Percentiles rank a stretch among this genome's conserved stretches.
These are phyloP conservation scores for Hapalemur alaotrensis DNA, from an alignment of 2,797 vertebrate genomes.

Conservation along the genomic window DNA sequence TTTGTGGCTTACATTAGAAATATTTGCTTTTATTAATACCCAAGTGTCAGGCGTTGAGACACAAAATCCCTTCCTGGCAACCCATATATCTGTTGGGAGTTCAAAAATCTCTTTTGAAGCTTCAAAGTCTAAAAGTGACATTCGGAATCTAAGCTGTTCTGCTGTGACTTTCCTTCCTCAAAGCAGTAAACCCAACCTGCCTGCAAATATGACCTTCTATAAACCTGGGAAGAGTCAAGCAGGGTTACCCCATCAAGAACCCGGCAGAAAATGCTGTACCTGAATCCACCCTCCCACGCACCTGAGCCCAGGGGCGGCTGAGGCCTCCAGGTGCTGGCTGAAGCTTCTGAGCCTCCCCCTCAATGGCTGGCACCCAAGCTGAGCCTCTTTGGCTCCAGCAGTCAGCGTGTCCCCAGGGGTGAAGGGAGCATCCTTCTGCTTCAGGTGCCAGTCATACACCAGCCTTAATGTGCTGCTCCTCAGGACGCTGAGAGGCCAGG, in stretches of 20 bases:
- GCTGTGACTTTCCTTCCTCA: background rate
- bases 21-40: conserved; percentile 8
- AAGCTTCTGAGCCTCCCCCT: background rate
- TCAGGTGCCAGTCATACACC: background rate
- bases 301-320: background rate
- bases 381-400: background rate
- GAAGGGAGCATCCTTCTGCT: background rate
- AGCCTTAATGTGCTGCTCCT: background rate
- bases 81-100: background rate
- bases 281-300: background rate
- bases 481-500: background rate
- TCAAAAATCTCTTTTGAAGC: background rate
- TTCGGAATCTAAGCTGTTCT: background rate
- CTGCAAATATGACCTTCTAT: background rate
- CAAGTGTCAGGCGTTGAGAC: background rate
- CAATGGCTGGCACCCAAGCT: no score
- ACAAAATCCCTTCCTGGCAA: conserved; percentile 34
- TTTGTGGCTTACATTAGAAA: conserved; percentile 22
- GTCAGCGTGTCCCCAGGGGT: background rate
- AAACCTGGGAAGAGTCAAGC: background rate
- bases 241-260: background rate
- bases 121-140: background rate
- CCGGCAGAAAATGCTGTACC: background rate
- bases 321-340: background rate
- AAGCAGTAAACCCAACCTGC: background rate